phyloP scores from a whole-genome alignment of 2,888 invertebrate genomes.

The Dascillus cervinus region DNA sequence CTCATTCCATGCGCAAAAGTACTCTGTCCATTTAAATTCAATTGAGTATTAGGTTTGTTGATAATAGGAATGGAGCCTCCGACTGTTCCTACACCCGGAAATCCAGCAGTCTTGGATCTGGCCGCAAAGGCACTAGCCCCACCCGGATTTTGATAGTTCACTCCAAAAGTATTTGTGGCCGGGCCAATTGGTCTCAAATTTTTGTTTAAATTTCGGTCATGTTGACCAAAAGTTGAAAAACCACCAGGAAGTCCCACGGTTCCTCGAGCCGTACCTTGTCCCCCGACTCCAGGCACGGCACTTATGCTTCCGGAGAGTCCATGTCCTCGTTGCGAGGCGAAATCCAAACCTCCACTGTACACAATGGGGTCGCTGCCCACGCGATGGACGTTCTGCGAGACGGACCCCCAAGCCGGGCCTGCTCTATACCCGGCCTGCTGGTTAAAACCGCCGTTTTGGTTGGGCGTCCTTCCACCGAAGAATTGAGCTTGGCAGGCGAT shows the following conservation, averaged over 20 bases:
- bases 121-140: constrained; percentile 7
- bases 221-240: constrained; percentile 5
- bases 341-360: constrained; percentile 3
- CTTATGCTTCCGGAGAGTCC: constrained; percentile 4
- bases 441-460: constrained; percentile 6
- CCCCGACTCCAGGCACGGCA: constrained; percentile 8
- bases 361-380: constrained; percentile 7
- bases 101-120: constrained; percentile 5
- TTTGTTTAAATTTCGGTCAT: constrained; percentile 9
- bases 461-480: constrained; percentile 7
- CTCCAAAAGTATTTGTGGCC: constrained; percentile 6
- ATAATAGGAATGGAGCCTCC: constrained; percentile 8
- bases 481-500: too few species aligned
- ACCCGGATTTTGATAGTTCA: constrained; percentile 5
- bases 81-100: constrained; percentile 4
- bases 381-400: constrained; percentile 7
- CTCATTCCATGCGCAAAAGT: constrained; percentile 10
- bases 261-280: constrained; percentile 6
- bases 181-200: constrained; percentile 7
- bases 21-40: constrained; percentile 4
- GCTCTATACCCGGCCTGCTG: constrained; percentile 8
- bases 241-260: constrained; percentile 4
- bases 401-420: constrained; percentile 13
- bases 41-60: neutral
- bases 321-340: constrained; percentile 1